Percentiles rank a stretch among this genome's conserved stretches.
These are phyloP conservation scores for Sthenelais limicola DNA, from an alignment of 2,888 invertebrate species.

Conservation along the genomic window DNA sequence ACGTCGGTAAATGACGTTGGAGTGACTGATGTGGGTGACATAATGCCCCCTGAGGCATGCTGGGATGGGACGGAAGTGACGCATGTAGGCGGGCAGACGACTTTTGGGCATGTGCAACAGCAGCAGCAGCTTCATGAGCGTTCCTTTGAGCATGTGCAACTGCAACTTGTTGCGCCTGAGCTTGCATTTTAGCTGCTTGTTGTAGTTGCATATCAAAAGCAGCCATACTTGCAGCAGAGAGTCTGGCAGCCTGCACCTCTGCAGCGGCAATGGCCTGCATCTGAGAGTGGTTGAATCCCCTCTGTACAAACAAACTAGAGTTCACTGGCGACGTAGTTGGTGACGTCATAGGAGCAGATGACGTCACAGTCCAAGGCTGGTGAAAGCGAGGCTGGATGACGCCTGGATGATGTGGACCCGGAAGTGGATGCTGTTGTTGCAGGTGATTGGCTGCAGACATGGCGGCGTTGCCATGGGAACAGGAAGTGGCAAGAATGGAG, in stretches of 20 bases:
- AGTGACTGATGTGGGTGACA: neutral
- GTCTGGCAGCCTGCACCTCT: neutral
- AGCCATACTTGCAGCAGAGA: neutral
- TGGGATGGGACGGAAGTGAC: neutral
- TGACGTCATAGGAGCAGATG: neutral
- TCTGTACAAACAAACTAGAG: too few relatives aligned
- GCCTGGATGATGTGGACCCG: neutral
- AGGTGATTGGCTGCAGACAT: slow-evolving; percentile 4
- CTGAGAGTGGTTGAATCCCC: neutral
- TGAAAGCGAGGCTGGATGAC: slow-evolving; percentile 30
- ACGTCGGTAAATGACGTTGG: neutral
- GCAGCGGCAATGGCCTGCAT: slow-evolving; percentile 3
- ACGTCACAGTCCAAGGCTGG: neutral
- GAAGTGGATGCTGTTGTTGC: slow-evolving; percentile 1
- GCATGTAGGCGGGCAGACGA: neutral
- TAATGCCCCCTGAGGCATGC: neutral
- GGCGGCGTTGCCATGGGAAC: slow-evolving; percentile 13
- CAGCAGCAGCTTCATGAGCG: neutral
- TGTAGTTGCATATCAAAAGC: slow-evolving; percentile 23
- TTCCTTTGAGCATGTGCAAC: slow-evolving; percentile 11
- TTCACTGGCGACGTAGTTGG: neutral
- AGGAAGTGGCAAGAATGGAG: slow-evolving; percentile 20
- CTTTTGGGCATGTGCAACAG: neutral
- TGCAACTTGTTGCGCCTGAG: slow-evolving; percentile 25
- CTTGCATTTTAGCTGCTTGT: neutral